Evolutionary conservation across 2,113 vertebrate genomes (phyloP).

Genomic region (Nerophis ophidion): DNA sequence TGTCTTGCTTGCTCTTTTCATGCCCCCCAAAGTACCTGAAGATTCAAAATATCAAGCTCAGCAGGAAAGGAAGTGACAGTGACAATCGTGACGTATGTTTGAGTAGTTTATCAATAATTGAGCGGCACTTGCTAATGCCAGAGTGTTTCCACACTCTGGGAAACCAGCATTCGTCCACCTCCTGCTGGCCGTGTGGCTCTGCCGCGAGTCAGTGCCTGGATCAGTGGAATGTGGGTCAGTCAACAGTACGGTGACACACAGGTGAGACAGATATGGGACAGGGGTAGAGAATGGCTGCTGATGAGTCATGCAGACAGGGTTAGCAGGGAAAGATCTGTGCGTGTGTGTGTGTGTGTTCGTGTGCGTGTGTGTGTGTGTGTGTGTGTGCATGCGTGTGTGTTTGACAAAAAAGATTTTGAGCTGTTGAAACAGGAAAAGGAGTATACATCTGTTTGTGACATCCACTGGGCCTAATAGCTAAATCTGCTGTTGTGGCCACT

Average conservation of each 20-base stretch:
- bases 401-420: neutral
- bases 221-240: constrained; percentile 53
- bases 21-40: no score
- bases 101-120: neutral
- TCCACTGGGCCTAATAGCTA: neutral
- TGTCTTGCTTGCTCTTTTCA: no score
- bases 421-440: neutral
- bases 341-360: neutral
- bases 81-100: neutral
- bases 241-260: constrained; percentile 33
- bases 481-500: neutral
- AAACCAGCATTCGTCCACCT: constrained; percentile 1
- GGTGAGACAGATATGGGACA: constrained; percentile 58
- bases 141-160: neutral
- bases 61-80: neutral
- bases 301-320: constrained; percentile 43
- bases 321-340: neutral
- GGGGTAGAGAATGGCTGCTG: constrained; percentile 25
- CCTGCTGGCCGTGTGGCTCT: constrained; percentile 19
- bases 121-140: neutral
- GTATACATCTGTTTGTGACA: neutral
- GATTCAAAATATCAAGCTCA: neutral
- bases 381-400: no score
- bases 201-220: constrained; percentile 25
- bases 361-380: neutral